Conservation (phyloP, 2,888 invertebrate genomes). For the Bhutanitis thaidina region DNA sequence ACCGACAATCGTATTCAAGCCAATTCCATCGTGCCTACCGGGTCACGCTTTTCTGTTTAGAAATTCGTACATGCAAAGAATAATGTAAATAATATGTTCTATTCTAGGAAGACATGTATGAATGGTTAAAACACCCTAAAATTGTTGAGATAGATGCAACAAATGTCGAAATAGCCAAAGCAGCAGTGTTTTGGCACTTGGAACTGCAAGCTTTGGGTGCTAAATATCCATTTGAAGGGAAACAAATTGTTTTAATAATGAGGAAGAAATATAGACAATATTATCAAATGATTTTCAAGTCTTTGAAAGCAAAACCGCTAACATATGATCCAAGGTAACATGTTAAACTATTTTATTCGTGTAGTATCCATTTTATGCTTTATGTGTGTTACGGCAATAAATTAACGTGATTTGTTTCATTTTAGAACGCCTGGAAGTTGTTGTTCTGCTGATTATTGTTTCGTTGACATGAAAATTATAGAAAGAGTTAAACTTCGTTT, state of each 20-base stretch:
- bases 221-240: constrained; percentile 67
- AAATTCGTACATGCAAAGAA: too few relatives aligned
- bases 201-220: constrained; percentile 51
- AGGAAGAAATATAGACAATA: constrained; percentile 72
- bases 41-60: too few relatives aligned
- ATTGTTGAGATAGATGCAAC: constrained; percentile 67
- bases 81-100: background rate
- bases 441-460: constrained; percentile 70
- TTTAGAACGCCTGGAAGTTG: constrained; percentile 70
- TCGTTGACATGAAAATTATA: constrained; percentile 73
- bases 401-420: constrained; percentile 14
- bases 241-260: constrained; percentile 71
- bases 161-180: constrained; percentile 66
- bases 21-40: too few relatives aligned
- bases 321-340: constrained; percentile 69
- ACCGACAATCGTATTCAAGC: too few relatives aligned
- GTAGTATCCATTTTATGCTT: too few relatives aligned
- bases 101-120: constrained; percentile 63
- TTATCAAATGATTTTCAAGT: constrained; percentile 73
- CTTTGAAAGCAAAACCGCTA: constrained; percentile 66
- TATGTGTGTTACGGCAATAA: too few relatives aligned
- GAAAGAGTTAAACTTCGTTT: constrained; percentile 67
- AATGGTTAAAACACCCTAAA: constrained; percentile 72
- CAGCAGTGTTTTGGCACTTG: constrained; percentile 67
- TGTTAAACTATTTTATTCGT: background rate